A percentile compares a stretch with the other conserved stretches of the same genome.
Evolutionary conservation across 2,888 invertebrate genomes (phyloP).

Genomic region (Coecobrya sp.): DNA sequence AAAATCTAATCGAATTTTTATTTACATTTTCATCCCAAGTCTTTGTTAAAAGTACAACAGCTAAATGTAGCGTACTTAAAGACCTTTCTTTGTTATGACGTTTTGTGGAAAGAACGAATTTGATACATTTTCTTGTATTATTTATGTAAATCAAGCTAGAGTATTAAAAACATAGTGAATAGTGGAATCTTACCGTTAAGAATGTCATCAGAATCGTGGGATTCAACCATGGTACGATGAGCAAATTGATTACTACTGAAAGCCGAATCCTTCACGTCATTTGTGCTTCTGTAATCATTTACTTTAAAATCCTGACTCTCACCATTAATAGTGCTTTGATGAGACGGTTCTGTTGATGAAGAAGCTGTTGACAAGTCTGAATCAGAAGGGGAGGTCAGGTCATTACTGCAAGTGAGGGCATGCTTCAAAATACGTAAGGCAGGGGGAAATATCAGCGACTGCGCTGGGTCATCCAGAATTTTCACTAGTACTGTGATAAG

Average conservation of each 20-base stretch:
- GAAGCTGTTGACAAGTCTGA: conserved; percentile 52
- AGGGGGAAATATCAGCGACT: conserved; percentile 78
- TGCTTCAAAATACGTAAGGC: conserved; percentile 74
- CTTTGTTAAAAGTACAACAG: too few relatives aligned
- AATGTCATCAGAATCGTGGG: conserved; percentile 78
- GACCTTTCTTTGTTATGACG: too few relatives aligned
- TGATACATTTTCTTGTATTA: not conserved
- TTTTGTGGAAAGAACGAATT: not conserved
- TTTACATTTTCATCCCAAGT: too few relatives aligned
- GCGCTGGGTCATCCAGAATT: conserved; percentile 81
- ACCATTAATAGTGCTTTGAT: not conserved
- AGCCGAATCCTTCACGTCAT: conserved; percentile 58
- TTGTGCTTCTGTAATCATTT: not conserved
- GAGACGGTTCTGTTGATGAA: conserved; percentile 55
- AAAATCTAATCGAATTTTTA: too few relatives aligned
- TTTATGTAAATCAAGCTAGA: not conserved
- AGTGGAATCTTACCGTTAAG: conserved; percentile 77
- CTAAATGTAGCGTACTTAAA: too few relatives aligned
- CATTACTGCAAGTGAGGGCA: conserved; percentile 77
- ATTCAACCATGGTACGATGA: conserved; percentile 81
- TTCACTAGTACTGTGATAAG: conserved; percentile 33
- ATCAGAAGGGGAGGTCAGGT: conserved; percentile 59
- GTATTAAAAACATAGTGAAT: not conserved
- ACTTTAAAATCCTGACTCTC: conserved; percentile 24
- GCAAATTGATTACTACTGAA: conserved; percentile 50